phyloP scores from a whole-genome alignment of 2,888 invertebrate genomes.

The Hydriomena furcata region DNA sequence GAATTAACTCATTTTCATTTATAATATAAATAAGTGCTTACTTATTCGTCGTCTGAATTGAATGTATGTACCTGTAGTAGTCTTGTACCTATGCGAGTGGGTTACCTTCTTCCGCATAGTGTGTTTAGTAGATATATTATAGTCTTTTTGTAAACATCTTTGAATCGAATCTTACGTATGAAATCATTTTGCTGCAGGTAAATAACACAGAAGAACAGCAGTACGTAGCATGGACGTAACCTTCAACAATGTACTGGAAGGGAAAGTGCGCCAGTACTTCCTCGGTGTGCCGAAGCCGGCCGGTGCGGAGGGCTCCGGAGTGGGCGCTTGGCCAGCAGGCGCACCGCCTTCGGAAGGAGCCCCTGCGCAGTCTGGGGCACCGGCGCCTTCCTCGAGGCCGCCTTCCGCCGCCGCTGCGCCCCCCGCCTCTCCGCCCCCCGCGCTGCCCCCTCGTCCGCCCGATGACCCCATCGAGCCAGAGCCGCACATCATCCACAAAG shows the following conservation, averaged over 20 bases:
- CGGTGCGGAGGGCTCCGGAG: slow-evolving; percentile 62
- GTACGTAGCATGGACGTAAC: slow-evolving; percentile 88
- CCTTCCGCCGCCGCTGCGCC: slow-evolving; percentile 80
- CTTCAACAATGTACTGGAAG: slow-evolving; percentile 91
- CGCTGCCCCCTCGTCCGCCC: slow-evolving; percentile 55
- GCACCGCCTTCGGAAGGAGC: slow-evolving; percentile 67
- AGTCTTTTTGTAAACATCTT: too few relatives aligned
- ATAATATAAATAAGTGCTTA: background rate
- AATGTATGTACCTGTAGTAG: background rate
- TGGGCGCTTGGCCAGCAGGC: slow-evolving; percentile 60
- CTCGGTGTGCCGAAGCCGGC: slow-evolving; percentile 88
- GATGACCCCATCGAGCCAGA: slow-evolving; percentile 79
- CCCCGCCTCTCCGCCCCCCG: slow-evolving; percentile 61
- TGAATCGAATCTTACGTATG: background rate
- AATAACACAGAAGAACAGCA: slow-evolving; percentile 49
- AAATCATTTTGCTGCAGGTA: slow-evolving; percentile 52
- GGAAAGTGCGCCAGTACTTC: slow-evolving; percentile 90
- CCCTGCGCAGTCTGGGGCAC: slow-evolving; percentile 72
- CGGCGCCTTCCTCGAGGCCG: slow-evolving; percentile 72
- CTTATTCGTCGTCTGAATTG: too few relatives aligned
- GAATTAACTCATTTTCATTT: background rate
- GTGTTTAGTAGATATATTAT: too few relatives aligned
- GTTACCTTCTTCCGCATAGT: too few relatives aligned
- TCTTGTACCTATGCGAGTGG: too few relatives aligned
- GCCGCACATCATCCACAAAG: slow-evolving; percentile 81